These are phyloP conservation scores for Drosophila barbarae DNA, from an alignment of 2,888 invertebrate species.

Conservation along the genomic window DNA sequence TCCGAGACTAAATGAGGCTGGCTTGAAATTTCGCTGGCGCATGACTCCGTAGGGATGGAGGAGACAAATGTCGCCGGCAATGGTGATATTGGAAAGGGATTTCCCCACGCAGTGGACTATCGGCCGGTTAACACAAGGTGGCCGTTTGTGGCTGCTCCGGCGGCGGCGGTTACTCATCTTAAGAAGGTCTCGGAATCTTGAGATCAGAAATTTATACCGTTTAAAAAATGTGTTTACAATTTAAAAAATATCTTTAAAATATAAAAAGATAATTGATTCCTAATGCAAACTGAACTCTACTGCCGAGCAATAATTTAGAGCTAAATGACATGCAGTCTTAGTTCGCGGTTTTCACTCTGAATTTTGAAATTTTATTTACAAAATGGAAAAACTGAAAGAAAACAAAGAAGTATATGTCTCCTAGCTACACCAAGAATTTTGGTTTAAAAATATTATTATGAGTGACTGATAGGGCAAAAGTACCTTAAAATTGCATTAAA, in stretches of 20 bases:
- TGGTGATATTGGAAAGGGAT: too few relatives aligned
- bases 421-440: neutral
- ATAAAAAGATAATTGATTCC: neutral
- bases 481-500: too few relatives aligned
- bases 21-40: conserved; percentile 45
- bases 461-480: neutral
- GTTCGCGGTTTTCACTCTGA: neutral
- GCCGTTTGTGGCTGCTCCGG: neutral
- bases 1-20: conserved; percentile 1
- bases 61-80: neutral
- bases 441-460: too few relatives aligned
- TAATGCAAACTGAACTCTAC: too few relatives aligned
- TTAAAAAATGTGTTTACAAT: neutral
- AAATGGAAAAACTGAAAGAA: neutral
- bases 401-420: neutral
- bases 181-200: neutral
- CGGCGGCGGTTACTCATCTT: neutral
- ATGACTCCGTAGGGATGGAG: conserved; percentile 38
- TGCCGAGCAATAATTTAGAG: too few relatives aligned
- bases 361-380: neutral
- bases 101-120: rapidly evolving
- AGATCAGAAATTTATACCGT: neutral
- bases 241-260: neutral
- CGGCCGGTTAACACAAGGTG: neutral
- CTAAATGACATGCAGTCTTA: neutral